phyloP scores from a whole-genome alignment of 2,797 vertebrate genomes.

The Enteromius fasciolatus region DNA sequence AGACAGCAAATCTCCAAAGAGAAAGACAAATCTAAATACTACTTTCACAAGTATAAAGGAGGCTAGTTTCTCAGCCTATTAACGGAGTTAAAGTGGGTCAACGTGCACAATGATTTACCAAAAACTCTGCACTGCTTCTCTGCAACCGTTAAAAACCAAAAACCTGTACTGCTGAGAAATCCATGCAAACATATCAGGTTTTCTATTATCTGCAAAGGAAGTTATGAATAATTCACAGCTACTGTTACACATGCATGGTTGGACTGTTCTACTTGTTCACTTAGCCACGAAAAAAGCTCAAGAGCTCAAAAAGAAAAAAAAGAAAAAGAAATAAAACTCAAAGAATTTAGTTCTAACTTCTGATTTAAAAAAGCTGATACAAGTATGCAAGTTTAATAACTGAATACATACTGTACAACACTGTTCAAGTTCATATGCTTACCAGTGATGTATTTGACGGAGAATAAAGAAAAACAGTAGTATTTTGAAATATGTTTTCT shows the following conservation, averaged over 20 bases:
- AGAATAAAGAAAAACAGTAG: not conserved
- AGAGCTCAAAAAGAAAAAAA: not conserved
- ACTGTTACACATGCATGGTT: slow-evolving; percentile 29
- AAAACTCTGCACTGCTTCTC: not conserved
- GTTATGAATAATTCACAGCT: slow-evolving; percentile 31
- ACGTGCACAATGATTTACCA: not conserved
- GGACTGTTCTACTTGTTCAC: not conserved
- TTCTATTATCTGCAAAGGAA: slow-evolving; percentile 25
- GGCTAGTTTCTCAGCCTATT: not conserved
- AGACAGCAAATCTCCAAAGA: not conserved
- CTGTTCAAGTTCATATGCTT: not conserved
- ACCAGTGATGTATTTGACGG: not conserved
- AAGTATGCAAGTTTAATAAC: not conserved
- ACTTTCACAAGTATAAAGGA: not conserved
- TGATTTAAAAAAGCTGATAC: not conserved
- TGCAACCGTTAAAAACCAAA: not conserved
- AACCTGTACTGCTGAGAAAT: slow-evolving; percentile 9
- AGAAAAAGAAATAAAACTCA: not conserved
- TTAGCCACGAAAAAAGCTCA: slow-evolving; percentile 1
- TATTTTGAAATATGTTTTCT: not conserved
- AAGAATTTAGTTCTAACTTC: not conserved
- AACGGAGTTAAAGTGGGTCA: slow-evolving; percentile 9
- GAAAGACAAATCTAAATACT: not conserved
- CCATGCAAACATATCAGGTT: slow-evolving; percentile 18
- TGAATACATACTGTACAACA: not conserved